phyloP scores from a whole-genome alignment of 2,888 invertebrate species.

The Drosophila prostipennis region DNA sequence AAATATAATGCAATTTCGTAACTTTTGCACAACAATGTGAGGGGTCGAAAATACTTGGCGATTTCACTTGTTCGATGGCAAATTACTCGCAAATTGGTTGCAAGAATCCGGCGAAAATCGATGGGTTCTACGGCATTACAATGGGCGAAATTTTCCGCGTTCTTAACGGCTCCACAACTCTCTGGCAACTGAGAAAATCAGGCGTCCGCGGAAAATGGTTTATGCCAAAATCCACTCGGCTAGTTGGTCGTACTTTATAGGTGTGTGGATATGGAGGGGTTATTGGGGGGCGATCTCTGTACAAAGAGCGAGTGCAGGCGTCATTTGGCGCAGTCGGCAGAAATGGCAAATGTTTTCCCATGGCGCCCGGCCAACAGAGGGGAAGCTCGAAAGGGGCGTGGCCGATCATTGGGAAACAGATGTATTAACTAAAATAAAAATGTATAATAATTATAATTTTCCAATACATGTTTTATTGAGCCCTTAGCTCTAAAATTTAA shows the following conservation, averaged over 20 bases:
- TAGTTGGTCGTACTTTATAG: conserved; percentile 20
- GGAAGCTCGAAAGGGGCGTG: neutral
- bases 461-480: too few relatives aligned
- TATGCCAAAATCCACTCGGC: conserved; percentile 61
- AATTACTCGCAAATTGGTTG: conserved; percentile 28
- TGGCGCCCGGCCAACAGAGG: conserved; percentile 65
- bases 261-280: conserved; percentile 24
- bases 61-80: conserved; percentile 44
- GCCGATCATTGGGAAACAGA: neutral
- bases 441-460: too few relatives aligned
- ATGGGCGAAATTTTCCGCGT: conserved; percentile 55
- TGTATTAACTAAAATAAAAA: too few relatives aligned
- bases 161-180: conserved; percentile 70
- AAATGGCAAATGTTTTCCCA: conserved; percentile 42
- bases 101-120: conserved; percentile 19
- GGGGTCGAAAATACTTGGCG: conserved; percentile 22
- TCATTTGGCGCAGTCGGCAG: conserved; percentile 66
- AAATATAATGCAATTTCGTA: conserved; percentile 56
- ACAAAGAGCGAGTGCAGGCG: conserved; percentile 52
- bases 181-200: conserved; percentile 72
- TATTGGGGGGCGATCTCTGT: conserved; percentile 16
- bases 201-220: conserved; percentile 77
- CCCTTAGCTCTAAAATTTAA: too few relatives aligned
- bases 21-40: conserved; percentile 27
- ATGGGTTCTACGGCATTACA: conserved; percentile 12